Evolutionary conservation across 2,113 vertebrate genomes (phyloP), one percentile per base, ranked within the genome.

Genomic region (Pterocles burchelli): DNA sequence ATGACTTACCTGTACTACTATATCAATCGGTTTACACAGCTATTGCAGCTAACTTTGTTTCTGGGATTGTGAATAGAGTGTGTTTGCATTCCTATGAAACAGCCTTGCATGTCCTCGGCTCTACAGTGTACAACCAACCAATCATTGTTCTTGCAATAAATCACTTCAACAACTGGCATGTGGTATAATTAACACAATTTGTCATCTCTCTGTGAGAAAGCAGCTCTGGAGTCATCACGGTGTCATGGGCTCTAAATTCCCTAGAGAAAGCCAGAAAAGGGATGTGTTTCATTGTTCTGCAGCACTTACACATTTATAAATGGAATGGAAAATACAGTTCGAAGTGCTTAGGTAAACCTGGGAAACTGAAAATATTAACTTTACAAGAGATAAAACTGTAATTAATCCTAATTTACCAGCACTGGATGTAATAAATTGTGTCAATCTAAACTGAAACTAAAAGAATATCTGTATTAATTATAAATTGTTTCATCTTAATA

Each of bases 101-200:
- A 59, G 17, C 9, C 58, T 94, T 89, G 26, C 34, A 36, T 7
- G 46, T 66, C 45, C 57, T 95, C 65, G 52, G 63, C 48, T 87
- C 51, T n/a, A 52, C 52, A 54, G 10, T 51, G 17, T 36, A 51
- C 33, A 88, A 76, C 34, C 54, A 78, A n/a, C 62, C 28, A 67
- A 57, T 85, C 22, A 58, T 19, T 73, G 41, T 19, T 85, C 93
- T 62, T 55, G 74, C 41, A 79, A 93, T 95, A 93, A 96, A 96
- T 96, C 94, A 95, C 73, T 93, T 95, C 91, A 93, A 46, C 88
- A 62, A 71, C 31, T 88, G 89, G 66, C 87, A 73, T 89, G 88
- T 79, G 51, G 87, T 95, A 89, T 92, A 91, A 95, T 95, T 95
- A 97, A 94, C 62, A 73, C 87, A 96, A 89, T 96, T 89, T 89